A percentile compares a stretch with the other conserved stretches of the same genome.
Evolutionary conservation across 2,113 vertebrate genomes (phyloP).

Genomic region (Seriola rivoliana): DNA sequence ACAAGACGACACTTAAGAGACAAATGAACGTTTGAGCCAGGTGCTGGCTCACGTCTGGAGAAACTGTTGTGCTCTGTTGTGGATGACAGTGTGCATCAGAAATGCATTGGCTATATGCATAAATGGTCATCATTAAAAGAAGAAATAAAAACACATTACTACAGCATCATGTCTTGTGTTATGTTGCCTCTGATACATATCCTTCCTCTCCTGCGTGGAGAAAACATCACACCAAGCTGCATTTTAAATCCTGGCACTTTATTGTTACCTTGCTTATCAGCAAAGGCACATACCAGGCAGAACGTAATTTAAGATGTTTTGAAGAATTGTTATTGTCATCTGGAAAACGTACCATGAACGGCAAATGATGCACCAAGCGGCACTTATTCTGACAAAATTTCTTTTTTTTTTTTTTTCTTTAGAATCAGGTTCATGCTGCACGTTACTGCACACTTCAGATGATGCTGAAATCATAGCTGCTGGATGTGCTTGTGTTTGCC

Average conservation of each 20-base stretch:
- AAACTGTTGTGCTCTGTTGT: slow-evolving; percentile 16
- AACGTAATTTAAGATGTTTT: slow-evolving; percentile 66
- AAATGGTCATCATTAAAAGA: slow-evolving; percentile 38
- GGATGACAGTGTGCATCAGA: slow-evolving; percentile 26
- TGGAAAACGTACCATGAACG: slow-evolving; percentile 68
- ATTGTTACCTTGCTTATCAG: slow-evolving; percentile 66
- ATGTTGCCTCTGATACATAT: slow-evolving; percentile 12
- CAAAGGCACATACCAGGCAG: slow-evolving; percentile 52
- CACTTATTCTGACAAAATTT: slow-evolving; percentile 34
- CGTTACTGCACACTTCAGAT: slow-evolving; percentile 9
- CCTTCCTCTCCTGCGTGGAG: slow-evolving; percentile 20
- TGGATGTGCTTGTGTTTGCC: slow-evolving; percentile 56
- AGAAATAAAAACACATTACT: slow-evolving; percentile 45
- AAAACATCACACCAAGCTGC: slow-evolving; percentile 41
- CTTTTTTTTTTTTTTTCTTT: slow-evolving; percentile 34
- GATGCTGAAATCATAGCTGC: slow-evolving; percentile 50
- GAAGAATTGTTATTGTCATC: slow-evolving; percentile 63
- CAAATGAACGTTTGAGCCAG: slow-evolving; percentile 49
- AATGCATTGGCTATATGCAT: slow-evolving; percentile 14
- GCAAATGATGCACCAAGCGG: slow-evolving; percentile 39
- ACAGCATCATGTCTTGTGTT: slow-evolving; percentile 40
- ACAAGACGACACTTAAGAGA: slow-evolving; percentile 30
- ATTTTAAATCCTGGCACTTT: slow-evolving; percentile 58
- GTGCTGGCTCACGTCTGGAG: slow-evolving; percentile 10
- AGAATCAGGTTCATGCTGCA: slow-evolving; percentile 21